Base-by-base conservation (phyloP, 2,113 vertebrate species). In the Jaculus jaculus region DNA sequence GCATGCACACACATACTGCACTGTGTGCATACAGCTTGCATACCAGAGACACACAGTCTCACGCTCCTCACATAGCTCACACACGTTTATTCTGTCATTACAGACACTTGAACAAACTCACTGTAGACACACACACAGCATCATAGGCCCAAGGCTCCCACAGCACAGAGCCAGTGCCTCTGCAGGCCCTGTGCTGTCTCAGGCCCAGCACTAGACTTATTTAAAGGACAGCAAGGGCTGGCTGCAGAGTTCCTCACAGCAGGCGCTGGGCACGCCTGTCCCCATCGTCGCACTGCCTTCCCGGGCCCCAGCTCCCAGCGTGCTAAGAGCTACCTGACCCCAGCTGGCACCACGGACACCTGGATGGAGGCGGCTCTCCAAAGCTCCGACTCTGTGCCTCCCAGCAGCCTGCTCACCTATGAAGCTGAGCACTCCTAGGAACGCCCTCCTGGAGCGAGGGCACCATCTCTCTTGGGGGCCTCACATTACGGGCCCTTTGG, bases 401-500 rank as follows among this genome's bases (percentile, higher is more conserved):
- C 34, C 0, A 24, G 95, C 83, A 42, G 60, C 91, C 90, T 94
- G 95, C 93, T 83, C 37, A 84, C 92, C 47, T 84, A 63, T 51
- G 95, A 95, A 72, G 93, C 95, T 94, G 28, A 7, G 81, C 39
- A 61, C 95, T 73, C 90, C 63, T 23, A 75, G 3, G 71, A 93
- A 61, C 42, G 79, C 83, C 82, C 30, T 97, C 97, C 97, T 95
- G 79, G 92, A 77, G 75, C 32, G 3, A 94, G 94, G 95, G 88
- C 77, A 20, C 89, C 60, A 51, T 63, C 66, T 84, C 94, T 95
- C 92, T 20, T 0, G 86, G 85, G 93, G 80, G 98, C 86, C 92
- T 98, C 96, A 96, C n/a, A 80, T 97, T 97, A 98, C 95, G 39
- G 97, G 96, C 96, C 95, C 95, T 89, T 47, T 51, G 16, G 84